These are phyloP conservation scores for Herminia tarsipennalis DNA, from an alignment of 2,888 invertebrate species.

Conservation along the genomic window DNA sequence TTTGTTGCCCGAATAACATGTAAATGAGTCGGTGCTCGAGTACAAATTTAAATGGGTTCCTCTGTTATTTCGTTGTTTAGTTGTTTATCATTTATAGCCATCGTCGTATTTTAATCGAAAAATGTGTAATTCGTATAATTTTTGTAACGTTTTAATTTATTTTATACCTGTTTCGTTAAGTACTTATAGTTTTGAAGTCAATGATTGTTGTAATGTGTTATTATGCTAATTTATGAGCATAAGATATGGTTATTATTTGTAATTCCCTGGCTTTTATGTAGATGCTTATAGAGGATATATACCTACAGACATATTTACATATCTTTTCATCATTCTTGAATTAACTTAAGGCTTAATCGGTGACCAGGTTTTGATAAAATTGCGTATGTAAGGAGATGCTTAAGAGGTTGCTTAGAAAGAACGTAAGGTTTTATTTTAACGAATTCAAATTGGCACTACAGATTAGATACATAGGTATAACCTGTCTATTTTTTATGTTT, in stretches of 20 bases:
- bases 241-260: conserved; percentile 23
- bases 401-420: too few species aligned
- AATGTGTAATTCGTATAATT: conserved; percentile 45
- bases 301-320: conserved; percentile 1
- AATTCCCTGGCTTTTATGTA: conserved; percentile 8
- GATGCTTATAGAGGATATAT: neutral
- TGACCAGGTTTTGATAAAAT: too few species aligned
- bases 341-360: neutral
- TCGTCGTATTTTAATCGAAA: conserved; percentile 47
- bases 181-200: conserved; percentile 29
- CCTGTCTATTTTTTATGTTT: too few species aligned
- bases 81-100: conserved; percentile 47
- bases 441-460: too few species aligned
- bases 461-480: too few species aligned
- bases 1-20: conserved; percentile 83
- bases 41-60: conserved; percentile 74
- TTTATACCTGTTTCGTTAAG: conserved; percentile 34
- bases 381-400: too few species aligned
- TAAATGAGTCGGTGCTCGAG: conserved; percentile 77
- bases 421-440: too few species aligned
- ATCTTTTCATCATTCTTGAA: neutral
- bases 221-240: conserved; percentile 33
- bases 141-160: conserved; percentile 39
- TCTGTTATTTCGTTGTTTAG: conserved; percentile 61
- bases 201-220: conserved; percentile 35